These are phyloP conservation scores for Zaprionus lachaisei DNA, from an alignment of 1,140 invertebrate genomes.

Conservation along the genomic window DNA sequence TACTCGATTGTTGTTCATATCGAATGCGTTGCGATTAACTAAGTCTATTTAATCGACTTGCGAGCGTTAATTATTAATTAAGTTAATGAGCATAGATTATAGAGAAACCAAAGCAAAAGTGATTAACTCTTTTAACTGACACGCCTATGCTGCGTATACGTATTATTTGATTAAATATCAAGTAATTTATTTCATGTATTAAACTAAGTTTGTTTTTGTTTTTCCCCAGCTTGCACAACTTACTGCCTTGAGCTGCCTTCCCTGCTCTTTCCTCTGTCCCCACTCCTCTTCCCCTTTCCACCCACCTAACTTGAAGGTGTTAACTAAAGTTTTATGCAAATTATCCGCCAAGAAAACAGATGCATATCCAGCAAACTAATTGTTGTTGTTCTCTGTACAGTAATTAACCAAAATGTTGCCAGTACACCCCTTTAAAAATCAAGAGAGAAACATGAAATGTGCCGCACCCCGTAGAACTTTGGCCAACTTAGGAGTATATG, in stretches of 20 bases:
- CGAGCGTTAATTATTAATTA: not conserved
- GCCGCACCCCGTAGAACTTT: constrained; percentile 47
- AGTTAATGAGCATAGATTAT: not conserved
- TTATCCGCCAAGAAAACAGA: constrained; percentile 47
- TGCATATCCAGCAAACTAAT: constrained; percentile 69
- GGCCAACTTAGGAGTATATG: constrained; percentile 10
- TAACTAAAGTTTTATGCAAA: constrained; percentile 75
- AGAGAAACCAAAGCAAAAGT: not conserved
- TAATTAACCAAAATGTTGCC: constrained; percentile 62
- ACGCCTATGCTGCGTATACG: not conserved
- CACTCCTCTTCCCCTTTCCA: no score
- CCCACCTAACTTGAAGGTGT: no score
- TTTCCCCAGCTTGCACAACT: not conserved
- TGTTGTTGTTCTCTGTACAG: constrained; percentile 45
- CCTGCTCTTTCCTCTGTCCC: no score
- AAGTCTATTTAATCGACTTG: constrained; percentile 4
- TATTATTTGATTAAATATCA: not conserved
- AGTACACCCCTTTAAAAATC: not conserved
- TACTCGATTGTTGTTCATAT: not conserved
- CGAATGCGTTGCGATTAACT: not conserved
- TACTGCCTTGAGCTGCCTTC: not conserved
- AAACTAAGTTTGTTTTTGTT: not conserved
- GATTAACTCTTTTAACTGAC: not conserved
- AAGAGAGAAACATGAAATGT: constrained; percentile 11
- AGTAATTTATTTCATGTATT: no score